phyloP scores from a whole-genome alignment of 2,113 vertebrate genomes.

The Mesembrinibis cayennensis region DNA sequence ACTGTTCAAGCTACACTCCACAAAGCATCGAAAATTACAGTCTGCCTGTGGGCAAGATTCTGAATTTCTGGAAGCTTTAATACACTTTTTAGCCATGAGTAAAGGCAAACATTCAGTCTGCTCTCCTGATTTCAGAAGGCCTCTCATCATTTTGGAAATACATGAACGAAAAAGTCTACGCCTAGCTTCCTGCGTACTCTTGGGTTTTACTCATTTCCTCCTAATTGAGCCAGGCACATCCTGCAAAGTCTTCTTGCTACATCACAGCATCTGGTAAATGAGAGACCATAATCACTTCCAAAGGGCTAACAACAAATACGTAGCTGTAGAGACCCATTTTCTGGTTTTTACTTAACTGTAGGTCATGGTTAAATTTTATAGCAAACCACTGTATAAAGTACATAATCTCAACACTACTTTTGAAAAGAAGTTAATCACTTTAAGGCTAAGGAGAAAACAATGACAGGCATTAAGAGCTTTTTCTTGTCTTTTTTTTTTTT shows the following conservation, averaged over 20 bases:
- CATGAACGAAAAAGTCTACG: neutral
- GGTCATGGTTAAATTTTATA: neutral
- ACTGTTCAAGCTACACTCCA: neutral
- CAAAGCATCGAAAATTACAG: neutral
- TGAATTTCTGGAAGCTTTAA: neutral
- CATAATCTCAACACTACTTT: neutral
- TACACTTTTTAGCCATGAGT: neutral
- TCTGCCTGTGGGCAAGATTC: neutral
- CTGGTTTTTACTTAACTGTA: neutral
- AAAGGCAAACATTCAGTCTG: neutral
- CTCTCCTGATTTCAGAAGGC: neutral
- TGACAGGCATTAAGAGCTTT: slow-evolving; percentile 7
- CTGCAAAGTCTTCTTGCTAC: neutral
- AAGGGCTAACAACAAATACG: neutral
- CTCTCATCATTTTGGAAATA: neutral
- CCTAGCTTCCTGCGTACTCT: neutral
- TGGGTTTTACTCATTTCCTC: neutral
- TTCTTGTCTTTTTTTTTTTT: neutral
- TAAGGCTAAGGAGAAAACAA: slow-evolving; percentile 26
- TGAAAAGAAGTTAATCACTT: neutral
- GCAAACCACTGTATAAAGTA: neutral
- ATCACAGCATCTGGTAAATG: neutral
- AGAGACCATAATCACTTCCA: neutral
- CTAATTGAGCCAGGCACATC: neutral
- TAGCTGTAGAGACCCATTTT: neutral